Base-by-base conservation (phyloP, 2,888 invertebrate genomes). In the Spialia ferax region DNA sequence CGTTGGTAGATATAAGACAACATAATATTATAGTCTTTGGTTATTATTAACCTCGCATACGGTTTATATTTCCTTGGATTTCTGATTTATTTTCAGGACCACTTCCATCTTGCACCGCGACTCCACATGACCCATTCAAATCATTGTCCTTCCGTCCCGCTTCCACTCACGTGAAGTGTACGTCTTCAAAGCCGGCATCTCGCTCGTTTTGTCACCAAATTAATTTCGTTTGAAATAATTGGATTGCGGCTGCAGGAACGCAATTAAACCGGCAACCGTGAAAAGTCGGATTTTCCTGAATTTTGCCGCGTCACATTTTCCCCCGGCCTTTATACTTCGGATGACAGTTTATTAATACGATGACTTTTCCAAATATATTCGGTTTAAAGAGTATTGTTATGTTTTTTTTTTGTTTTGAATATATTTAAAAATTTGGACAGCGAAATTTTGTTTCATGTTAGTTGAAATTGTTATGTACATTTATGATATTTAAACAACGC, bases 221-320 rank as follows among this genome's bases (percentile, higher is more conserved):
- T 81, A 82, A 80, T 82, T 80, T 77, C 73, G 71, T 74, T 70
- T 68, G 62, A 69, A 70, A 71, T 83, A 80, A 82, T 81, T 79
- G 78, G 77, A 76, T 77, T 73, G 76, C 74, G 77, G 77, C 70
- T 74, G 67, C 64, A 73, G 75, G 70, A 78, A 78, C 79, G 77
- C 76, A 76, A 77, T 76, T 77, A 78, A 77, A 75, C 72, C 26
- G 45, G 74, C 67, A 74, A 74, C 74, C 74, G 72, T 74, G 78
- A 77, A 73, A 73, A 65, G 59, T 59, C 35, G 20, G 59, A 59
- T 38, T 38, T 50, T 64, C 52, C 35, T n/a, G 59, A 59, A n/a
- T 38, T 50, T 64, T 5, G 11, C 7, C 64, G 42, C 48, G 32
- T 56, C 22, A 56, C 35, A 26, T 50, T 59, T n/a, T 23, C 52